These are phyloP conservation scores for Fratercula arctica DNA, from an alignment of 2,797 vertebrate genomes.

Conservation along the genomic window DNA sequence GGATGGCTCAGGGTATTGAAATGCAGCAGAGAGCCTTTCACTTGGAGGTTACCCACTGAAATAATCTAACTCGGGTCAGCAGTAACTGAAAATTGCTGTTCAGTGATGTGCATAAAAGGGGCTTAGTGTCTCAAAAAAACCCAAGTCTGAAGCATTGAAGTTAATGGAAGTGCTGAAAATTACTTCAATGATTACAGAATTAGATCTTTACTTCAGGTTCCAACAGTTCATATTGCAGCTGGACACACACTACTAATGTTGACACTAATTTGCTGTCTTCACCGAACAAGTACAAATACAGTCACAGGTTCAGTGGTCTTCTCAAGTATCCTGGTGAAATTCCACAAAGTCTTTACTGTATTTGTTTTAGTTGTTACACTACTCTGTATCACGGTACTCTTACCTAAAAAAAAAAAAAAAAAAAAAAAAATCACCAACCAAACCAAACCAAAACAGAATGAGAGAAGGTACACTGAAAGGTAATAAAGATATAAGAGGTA, in stretches of 20 bases:
- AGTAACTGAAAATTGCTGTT: neutral
- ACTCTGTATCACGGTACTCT: neutral
- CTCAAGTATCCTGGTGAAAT: neutral
- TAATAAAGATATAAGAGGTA: neutral
- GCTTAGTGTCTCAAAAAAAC: neutral
- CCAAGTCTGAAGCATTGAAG: neutral
- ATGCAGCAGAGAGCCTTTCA: neutral
- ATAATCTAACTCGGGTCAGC: conserved; percentile 4
- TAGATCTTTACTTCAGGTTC: neutral
- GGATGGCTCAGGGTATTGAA: neutral
- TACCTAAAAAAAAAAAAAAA: neutral
- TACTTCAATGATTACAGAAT: neutral
- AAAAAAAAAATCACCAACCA: neutral
- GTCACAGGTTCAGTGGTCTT: neutral
- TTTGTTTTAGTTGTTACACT: neutral
- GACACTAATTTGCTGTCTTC: neutral
- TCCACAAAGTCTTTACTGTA: neutral
- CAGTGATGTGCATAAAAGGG: neutral
- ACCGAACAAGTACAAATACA: rapidly evolving
- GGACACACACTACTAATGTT: neutral
- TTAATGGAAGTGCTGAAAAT: neutral
- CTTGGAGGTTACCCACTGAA: neutral
- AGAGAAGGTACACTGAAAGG: neutral
- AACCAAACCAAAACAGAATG: neutral
- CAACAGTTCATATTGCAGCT: neutral